A percentile compares a stretch with the other conserved stretches of the same genome.
Evolutionary conservation across 2,797 vertebrate species (phyloP).

Genomic region (Gymnothorax javanicus): DNA sequence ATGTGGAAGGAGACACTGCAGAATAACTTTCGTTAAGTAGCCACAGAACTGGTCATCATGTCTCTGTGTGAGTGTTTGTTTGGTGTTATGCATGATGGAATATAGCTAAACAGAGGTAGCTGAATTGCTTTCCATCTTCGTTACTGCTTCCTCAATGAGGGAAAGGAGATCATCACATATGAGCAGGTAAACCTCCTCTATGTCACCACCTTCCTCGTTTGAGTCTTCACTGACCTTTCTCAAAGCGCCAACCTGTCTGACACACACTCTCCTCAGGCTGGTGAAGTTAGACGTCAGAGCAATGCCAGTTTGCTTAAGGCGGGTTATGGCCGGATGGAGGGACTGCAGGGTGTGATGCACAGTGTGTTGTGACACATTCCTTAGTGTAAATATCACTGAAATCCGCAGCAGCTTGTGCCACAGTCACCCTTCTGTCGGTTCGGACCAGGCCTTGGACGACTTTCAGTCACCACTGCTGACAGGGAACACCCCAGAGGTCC

Average conservation of each 20-base stretch:
- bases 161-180: constrained; percentile 31
- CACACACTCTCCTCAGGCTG: constrained; percentile 4
- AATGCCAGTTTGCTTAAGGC: not conserved
- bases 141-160: constrained; percentile 36
- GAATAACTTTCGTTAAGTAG: constrained; percentile 21
- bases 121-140: constrained; percentile 32
- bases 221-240: constrained; percentile 18
- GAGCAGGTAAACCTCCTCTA: constrained; percentile 37
- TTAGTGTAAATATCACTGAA: too few relatives aligned
- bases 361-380: too few relatives aligned
- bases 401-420: too few relatives aligned
- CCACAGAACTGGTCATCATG: constrained; percentile 7
- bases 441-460: too few relatives aligned
- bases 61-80: constrained; percentile 26
- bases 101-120: constrained; percentile 36
- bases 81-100: constrained; percentile 31
- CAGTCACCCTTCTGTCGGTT: too few relatives aligned
- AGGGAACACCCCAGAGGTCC: too few relatives aligned
- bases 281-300: not conserved
- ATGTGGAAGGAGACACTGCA: constrained; percentile 25
- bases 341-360: not conserved
- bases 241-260: not conserved
- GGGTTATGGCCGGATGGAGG: not conserved
- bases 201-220: constrained; percentile 24
- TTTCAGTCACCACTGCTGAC: too few relatives aligned